Evolutionary conservation across 2,888 invertebrate species (phyloP).

Genomic region (Frankliniella intonsa): DNA sequence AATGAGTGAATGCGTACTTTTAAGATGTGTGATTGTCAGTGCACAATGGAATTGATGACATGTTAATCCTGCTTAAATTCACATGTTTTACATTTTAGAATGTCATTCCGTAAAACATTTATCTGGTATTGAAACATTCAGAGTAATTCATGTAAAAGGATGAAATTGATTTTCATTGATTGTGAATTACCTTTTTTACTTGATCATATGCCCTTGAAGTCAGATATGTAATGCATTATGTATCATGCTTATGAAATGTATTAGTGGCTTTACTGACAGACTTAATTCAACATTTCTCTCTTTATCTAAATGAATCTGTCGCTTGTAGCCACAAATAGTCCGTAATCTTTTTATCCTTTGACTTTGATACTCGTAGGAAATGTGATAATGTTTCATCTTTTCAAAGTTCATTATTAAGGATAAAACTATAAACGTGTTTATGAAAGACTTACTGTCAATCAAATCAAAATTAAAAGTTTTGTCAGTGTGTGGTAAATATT

Average conservation of each 20-base stretch:
- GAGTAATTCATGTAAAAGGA: not conserved
- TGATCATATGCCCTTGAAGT: too few species aligned
- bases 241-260: not conserved
- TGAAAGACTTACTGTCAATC: not conserved
- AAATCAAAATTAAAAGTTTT: not conserved
- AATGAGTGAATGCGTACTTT: conserved; percentile 9
- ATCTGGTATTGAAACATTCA: not conserved
- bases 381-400: conserved; percentile 12
- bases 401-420: not conserved
- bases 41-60: not conserved
- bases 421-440: not conserved
- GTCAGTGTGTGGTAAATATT: too few species aligned
- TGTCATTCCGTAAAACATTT: not conserved
- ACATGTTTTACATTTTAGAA: not conserved
- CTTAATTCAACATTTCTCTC: not conserved
- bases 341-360: not conserved
- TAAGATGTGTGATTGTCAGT: not conserved
- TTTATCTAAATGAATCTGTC: not conserved
- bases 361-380: conserved; percentile 12
- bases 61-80: not conserved
- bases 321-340: not conserved
- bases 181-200: too few species aligned
- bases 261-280: not conserved
- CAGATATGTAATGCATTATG: not conserved
- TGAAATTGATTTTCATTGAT: too few species aligned